Evolutionary conservation across 2,113 vertebrate species (phyloP).

Genomic region (Serilophus lunatus): DNA sequence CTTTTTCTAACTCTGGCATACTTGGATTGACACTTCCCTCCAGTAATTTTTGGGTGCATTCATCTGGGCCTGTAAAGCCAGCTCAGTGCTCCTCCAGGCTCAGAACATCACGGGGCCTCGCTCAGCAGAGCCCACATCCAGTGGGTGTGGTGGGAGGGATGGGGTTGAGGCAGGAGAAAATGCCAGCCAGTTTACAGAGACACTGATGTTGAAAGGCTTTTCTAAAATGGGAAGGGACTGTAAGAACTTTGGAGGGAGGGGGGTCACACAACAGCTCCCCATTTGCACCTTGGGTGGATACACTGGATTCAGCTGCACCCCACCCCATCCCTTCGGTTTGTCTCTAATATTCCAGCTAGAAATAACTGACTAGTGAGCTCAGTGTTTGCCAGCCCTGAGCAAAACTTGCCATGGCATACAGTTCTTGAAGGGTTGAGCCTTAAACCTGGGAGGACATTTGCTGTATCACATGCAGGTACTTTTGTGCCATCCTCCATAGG

Average conservation of each 20-base stretch:
- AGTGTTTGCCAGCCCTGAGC: background rate
- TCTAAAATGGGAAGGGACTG: background rate
- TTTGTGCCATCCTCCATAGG: rapidly evolving
- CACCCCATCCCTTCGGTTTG: background rate
- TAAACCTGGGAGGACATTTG: background rate
- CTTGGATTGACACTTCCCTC: background rate
- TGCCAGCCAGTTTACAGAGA: background rate
- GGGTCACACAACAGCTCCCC: background rate
- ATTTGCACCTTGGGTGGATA: background rate
- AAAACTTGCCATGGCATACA: background rate
- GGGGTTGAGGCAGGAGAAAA: background rate
- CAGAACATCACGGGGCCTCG: rapidly evolving
- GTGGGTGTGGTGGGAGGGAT: background rate
- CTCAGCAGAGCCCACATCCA: background rate
- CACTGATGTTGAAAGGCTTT: background rate
- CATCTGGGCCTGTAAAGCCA: background rate
- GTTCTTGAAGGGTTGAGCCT: background rate
- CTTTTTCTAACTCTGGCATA: slow-evolving; percentile 14
- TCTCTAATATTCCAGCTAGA: background rate
- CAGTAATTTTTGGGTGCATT: slow-evolving; percentile 5
- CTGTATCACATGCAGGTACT: background rate
- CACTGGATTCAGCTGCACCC: background rate
- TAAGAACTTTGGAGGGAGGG: background rate
- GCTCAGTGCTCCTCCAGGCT: background rate
- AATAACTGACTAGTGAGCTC: background rate